Base-by-base conservation (phyloP, 2,797 vertebrate species). In the Stomatorhinus walkeri region DNA sequence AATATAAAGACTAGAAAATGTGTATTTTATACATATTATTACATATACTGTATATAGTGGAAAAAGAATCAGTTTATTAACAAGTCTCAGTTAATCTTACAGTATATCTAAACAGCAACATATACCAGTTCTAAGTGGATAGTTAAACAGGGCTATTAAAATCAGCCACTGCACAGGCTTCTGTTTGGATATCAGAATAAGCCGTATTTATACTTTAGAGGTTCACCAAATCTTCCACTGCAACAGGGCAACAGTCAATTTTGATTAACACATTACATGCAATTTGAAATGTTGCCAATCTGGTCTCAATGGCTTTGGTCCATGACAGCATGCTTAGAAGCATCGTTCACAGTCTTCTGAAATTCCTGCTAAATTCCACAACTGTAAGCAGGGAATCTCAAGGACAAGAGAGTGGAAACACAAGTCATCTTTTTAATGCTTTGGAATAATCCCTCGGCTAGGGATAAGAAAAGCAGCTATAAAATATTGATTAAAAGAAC, bases 401-500 rank as follows among this genome's bases (percentile, higher is more conserved):
- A 86, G 51, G 85, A 54, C 85, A 51, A 56, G 51, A 12, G 22
- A 52, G 46, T 85, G 24, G 24, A 85, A 85, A 85, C 40, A 85
- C 84, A 54, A 51, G 49, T 36, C 22, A 85, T 49, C 84, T 54
- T 85, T 32, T 43, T 88, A 22, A 92, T 89, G 91, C 91, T 0
- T 90, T 94, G 93, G 94, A 95, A 94, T 94, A 95, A 95, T 94
- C 94, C 93, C 95, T 95, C 94, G 94, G 89, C 9, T 89, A 91
- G 84, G 94, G 94, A 94, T 94, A 89, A 94, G 92, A 94, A 94
- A 84, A 92, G 95, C 94, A 93, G 92, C 94, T 93, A 93, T 91
- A 92, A 93, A 89, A 92, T 94, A 95, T 95, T 93, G 94, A 95
- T 95, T 94, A 93, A 93, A 93, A 93, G 92, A 94, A 94, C 90